phyloP scores from a whole-genome alignment of 2,888 invertebrate genomes.

The Cremastinae sp. region DNA sequence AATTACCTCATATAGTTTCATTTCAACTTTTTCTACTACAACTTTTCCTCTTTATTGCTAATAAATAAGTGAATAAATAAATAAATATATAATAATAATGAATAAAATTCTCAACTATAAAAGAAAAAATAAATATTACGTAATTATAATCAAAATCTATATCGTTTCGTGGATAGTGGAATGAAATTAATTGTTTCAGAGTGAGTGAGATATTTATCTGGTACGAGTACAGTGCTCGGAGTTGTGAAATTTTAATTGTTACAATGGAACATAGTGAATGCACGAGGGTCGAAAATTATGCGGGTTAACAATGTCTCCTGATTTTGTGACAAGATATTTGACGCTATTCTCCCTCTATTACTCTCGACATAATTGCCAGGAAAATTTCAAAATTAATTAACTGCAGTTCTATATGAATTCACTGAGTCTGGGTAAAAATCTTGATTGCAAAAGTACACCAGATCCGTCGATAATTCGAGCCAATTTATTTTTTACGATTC shows the following conservation, averaged over 20 bases:
- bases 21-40: too few species aligned
- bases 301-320: slow-evolving; percentile 52
- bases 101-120: too few species aligned
- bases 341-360: background rate
- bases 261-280: slow-evolving; percentile 24
- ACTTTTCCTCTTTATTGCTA: too few species aligned
- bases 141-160: too few species aligned
- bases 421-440: slow-evolving; percentile 59
- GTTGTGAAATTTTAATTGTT: slow-evolving; percentile 20
- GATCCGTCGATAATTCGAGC: background rate
- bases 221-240: slow-evolving; percentile 9
- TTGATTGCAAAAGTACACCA: slow-evolving; percentile 52
- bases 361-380: slow-evolving; percentile 16
- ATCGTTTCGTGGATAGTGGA: too few species aligned
- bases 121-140: too few species aligned
- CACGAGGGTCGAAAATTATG: slow-evolving; percentile 34
- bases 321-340: slow-evolving; percentile 47
- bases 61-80: too few species aligned
- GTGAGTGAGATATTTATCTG: background rate
- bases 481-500: slow-evolving; percentile 11
- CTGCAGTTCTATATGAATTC: slow-evolving; percentile 53
- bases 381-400: slow-evolving; percentile 60
- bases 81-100: too few species aligned
- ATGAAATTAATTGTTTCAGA: too few species aligned
- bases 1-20: too few species aligned